Evolutionary conservation across 2,797 vertebrate genomes (phyloP), one percentile per base, ranked within the genome.

Genomic region (Gymnocypris eckloni): DNA sequence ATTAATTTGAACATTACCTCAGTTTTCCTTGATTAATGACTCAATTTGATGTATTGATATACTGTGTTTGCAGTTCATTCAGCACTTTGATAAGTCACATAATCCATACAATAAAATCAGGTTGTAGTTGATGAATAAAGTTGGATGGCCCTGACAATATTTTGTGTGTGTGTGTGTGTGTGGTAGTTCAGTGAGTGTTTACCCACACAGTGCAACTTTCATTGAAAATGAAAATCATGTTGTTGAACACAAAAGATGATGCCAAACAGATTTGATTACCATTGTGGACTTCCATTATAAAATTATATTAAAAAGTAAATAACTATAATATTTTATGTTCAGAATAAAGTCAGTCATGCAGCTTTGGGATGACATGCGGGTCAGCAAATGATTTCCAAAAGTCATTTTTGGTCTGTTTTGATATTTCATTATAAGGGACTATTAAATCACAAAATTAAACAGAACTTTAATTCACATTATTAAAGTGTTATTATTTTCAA

Each of bases 91-190:
- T 33, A 84, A 84, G 37, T 78, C 76, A 56, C 64, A 84, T 59
- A 52, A 79, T 79, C 43, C 41, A 64, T 50, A 85, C 77, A 73
- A 48, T 73, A 85, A 71, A 81, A 85, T 85, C 67, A 80, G 84
- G 78, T 81, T 85, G 71, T 71, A 85, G 76, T 70, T 79, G 37
- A 85, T 71, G 37, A 85, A 85, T 85, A 85, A 85, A 80, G 41
- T 64, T 20, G 52, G 28, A 79, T 79, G 25, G 37, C 37, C 73
- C 39, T 67, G 45, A 54, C 28, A 52, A 28, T 76, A 20, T n/a
- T 69, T 56, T 6, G 8, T 2, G n/a, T 28, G n/a, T 20, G 15
- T 11, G n/a, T 81, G 7, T 81, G 7, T 59, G 45, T 22, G 12
- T 66, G 28, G 20, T 50, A 52, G 43, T 52, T 64, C 59, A 84